These are phyloP conservation scores for Lithophane leautieri DNA, from an alignment of 2,888 invertebrate genomes.

Conservation along the genomic window DNA sequence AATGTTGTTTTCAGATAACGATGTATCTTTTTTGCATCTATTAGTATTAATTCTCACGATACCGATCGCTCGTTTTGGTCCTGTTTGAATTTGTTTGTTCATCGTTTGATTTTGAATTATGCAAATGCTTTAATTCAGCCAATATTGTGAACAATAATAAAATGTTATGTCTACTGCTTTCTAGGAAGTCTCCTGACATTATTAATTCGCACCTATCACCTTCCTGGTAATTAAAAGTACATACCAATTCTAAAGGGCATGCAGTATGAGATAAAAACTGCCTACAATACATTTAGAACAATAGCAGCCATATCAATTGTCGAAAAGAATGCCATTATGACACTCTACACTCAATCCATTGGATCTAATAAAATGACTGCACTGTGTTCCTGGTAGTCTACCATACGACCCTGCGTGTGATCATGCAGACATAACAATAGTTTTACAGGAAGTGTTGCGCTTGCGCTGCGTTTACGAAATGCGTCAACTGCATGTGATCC, in stretches of 20 bases:
- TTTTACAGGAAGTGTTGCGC: conserved; percentile 9
- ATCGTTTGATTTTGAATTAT: not conserved
- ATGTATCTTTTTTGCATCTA: conserved; percentile 33
- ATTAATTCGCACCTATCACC: conserved; percentile 18
- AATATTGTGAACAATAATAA: not conserved
- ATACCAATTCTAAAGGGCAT: conserved; percentile 30
- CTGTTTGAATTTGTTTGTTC: conserved; percentile 4
- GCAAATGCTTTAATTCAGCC: not conserved
- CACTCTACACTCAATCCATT: conserved; percentile 61
- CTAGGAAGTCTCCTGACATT: conserved; percentile 27
- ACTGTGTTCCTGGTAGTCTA: conserved; percentile 63
- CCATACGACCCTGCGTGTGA: conserved; percentile 34
- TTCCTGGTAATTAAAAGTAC: conserved; percentile 46
- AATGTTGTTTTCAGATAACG: conserved; percentile 38
- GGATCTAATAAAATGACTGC: conserved; percentile 62
- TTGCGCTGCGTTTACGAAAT: conserved; percentile 9
- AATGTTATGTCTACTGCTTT: conserved; percentile 18
- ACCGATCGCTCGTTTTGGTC: not conserved
- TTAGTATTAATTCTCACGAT: conserved; percentile 48
- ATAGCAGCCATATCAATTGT: conserved; percentile 63
- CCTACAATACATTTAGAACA: conserved; percentile 58
- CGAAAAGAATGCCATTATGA: conserved; percentile 70
- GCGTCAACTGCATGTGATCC: not conserved
- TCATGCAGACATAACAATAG: conserved; percentile 28
- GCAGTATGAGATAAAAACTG: conserved; percentile 48